Conservation (phyloP, 2,888 invertebrate genomes). For the Criorhina ranunculi region DNA sequence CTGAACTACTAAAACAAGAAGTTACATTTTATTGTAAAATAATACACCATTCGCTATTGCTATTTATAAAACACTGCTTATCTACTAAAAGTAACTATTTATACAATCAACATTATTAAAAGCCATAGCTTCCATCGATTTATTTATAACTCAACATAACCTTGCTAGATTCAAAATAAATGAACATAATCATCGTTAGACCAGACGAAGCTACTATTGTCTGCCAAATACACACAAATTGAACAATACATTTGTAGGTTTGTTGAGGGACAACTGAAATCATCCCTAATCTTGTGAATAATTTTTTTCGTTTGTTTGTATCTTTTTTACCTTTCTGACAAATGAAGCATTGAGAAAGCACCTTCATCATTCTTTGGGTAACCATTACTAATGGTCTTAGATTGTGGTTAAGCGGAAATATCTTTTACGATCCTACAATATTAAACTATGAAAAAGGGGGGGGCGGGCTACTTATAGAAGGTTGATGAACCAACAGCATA, state of each 20-base stretch:
- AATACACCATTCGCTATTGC: no score
- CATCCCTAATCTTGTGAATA: background rate
- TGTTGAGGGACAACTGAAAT: background rate
- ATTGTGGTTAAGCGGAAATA: constrained; percentile 7
- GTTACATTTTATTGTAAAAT: no score
- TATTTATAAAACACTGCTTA: no score
- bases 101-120: no score
- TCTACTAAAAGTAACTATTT: no score
- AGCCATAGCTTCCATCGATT: no score
- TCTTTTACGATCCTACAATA: background rate
- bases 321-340: background rate
- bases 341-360: background rate
- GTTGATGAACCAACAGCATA: background rate
- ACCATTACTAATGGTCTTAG: constrained; percentile 14
- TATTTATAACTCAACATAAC: constrained; percentile 7
- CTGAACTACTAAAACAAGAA: no score
- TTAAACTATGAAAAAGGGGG: background rate
- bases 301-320: background rate
- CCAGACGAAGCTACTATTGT: constrained; percentile 16
- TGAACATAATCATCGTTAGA: background rate
- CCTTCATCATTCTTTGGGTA: background rate
- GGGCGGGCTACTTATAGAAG: background rate
- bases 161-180: constrained; percentile 3
- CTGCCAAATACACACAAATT: background rate
- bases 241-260: background rate